phyloP scores from a whole-genome alignment of 2,888 invertebrate species.

The Steromphala cineraria region DNA sequence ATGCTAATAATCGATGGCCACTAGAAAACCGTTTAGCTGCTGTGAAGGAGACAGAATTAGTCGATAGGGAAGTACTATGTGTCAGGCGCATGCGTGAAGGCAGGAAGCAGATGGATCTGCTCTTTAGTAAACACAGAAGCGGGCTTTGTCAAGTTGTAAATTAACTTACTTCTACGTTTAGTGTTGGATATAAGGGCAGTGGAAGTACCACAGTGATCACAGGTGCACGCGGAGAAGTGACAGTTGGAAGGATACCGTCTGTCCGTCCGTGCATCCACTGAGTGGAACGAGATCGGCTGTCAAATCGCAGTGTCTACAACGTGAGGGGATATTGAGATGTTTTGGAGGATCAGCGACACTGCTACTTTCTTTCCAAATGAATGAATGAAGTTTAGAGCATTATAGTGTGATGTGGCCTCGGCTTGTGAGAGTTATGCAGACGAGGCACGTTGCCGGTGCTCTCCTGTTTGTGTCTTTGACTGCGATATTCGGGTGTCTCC shows the following conservation, averaged over 20 bases:
- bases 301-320: background rate
- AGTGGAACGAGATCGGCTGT: background rate
- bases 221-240: background rate
- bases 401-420: constrained; percentile 28
- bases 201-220: background rate
- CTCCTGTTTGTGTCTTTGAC: constrained; percentile 25
- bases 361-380: background rate
- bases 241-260: background rate
- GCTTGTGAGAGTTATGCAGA: constrained; percentile 28
- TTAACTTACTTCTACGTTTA: background rate
- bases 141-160: constrained; percentile 10
- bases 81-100: background rate
- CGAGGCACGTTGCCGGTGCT: constrained; percentile 25
- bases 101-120: constrained; percentile 3
- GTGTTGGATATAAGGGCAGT: background rate
- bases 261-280: background rate
- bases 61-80: background rate
- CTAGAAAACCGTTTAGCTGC: background rate
- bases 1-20: background rate
- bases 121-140: background rate
- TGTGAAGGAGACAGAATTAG: background rate
- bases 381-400: background rate
- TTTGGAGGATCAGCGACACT: background rate
- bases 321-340: background rate
- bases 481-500: constrained; percentile 36